phyloP scores from a whole-genome alignment of 2,888 invertebrate genomes.

The Harpalus rubripes region DNA sequence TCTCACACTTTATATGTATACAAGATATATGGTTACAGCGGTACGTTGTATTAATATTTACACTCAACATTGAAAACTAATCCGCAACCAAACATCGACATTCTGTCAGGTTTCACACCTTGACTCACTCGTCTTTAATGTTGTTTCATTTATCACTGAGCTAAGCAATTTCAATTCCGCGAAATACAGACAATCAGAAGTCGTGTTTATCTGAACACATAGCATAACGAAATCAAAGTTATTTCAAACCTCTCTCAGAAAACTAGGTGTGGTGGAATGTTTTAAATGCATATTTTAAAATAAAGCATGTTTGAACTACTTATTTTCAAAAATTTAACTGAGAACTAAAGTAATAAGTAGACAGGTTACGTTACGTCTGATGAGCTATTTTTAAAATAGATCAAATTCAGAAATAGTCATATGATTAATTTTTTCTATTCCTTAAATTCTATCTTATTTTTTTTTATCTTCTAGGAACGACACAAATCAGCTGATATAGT shows the following conservation, averaged over 20 bases:
- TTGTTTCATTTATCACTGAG: neutral
- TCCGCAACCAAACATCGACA: conserved; percentile 15
- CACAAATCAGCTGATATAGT: too few relatives aligned
- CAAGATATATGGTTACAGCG: neutral
- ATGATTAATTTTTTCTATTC: neutral
- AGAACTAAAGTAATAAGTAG: neutral
- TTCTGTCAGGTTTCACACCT: conserved; percentile 45
- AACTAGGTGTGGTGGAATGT: conserved; percentile 37
- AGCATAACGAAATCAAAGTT: conserved; percentile 7
- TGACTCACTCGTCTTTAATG: conserved; percentile 25
- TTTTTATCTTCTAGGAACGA: neutral
- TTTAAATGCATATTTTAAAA: conserved; percentile 10
- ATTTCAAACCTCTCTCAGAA: conserved; percentile 11
- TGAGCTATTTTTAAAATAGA: conserved; percentile 22
- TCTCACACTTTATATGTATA: conserved; percentile 26
- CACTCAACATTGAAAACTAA: neutral
- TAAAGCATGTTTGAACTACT: conserved; percentile 11
- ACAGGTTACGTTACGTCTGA: conserved; percentile 12
- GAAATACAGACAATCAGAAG: neutral
- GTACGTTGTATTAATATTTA: conserved; percentile 27
- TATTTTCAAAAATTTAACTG: conserved; percentile 41
- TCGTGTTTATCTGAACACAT: neutral
- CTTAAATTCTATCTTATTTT: neutral
- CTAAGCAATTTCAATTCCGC: conserved; percentile 17
- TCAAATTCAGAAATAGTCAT: conserved; percentile 1